Evolutionary conservation across 2,888 invertebrate genomes (phyloP), one percentile per base, ranked within the genome.

Genomic region (Caenorhabditis becei): DNA sequence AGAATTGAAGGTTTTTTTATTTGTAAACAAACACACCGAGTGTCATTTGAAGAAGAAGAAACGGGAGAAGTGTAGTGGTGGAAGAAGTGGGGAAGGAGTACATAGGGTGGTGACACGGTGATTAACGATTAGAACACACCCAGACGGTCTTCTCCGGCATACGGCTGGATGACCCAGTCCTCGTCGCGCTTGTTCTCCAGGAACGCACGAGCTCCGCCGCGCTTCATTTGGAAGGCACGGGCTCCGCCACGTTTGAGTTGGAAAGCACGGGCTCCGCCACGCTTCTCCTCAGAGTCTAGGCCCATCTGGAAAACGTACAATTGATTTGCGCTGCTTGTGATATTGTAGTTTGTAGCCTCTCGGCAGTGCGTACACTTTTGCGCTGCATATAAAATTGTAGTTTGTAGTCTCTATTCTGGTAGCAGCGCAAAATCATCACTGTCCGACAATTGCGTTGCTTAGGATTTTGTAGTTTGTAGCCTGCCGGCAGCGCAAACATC

Each of bases 131-230:
- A 66, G 66, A 65, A 80, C 74, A 80, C 58, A 80, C 80, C 80
- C 23, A 71, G 66, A 65, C 77, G 77, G 54, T 77, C 74, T 24
- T 72, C 78, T 23, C 59, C 61, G 28, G n/a, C 37, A 56, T 23
- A 74, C 62, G 80, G 75, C 62, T 66, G 65, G 54, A 80, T 65
- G 23, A 75, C 61, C 80, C 80, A 74, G 18, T 78, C 79, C 24
- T 78, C 83, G 35, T 80, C 81, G 11, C 83, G 62, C 51, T 74
- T 80, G 53, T 47, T 61, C 41, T 83, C 83, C 20, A 75, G 49
- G 63, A 83, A 83, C 24, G 78, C 70, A 2, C 83, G 69, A 2
- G 80, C 83, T 62, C 83, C 83, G 24, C 83, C 83, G 18, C 83
- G 54, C 28, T 80, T 77, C 59, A 77, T 56, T n/a, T 44, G 32